phyloP scores from a whole-genome alignment of 2,888 invertebrate species.

The Hypomecis atomaria region DNA sequence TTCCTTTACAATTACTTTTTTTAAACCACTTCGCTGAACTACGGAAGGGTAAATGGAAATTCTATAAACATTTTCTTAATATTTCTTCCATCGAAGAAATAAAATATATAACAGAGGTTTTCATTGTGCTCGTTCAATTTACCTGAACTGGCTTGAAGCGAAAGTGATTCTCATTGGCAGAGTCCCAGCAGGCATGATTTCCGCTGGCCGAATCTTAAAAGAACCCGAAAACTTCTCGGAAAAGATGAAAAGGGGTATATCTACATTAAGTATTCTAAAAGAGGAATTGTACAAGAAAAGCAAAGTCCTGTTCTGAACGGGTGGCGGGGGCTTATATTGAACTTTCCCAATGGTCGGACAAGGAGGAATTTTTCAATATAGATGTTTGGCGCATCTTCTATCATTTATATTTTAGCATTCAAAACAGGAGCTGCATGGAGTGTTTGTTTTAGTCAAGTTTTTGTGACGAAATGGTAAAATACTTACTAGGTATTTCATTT shows the following conservation, averaged over 20 bases:
- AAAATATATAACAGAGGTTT: constrained; percentile 37
- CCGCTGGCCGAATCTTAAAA: constrained; percentile 70
- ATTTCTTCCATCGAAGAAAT: constrained; percentile 37
- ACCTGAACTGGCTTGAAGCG: constrained; percentile 53
- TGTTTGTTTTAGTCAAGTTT: background rate
- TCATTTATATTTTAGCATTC: constrained; percentile 72
- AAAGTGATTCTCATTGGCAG: constrained; percentile 51
- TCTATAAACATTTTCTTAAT: constrained; percentile 38
- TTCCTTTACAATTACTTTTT: constrained; percentile 12
- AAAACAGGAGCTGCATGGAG: constrained; percentile 48
- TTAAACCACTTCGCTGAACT: constrained; percentile 17
- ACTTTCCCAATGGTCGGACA: constrained; percentile 76
- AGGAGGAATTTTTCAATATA: constrained; percentile 77
- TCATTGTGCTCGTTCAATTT: constrained; percentile 50
- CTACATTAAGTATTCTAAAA: constrained; percentile 80
- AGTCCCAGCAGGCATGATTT: constrained; percentile 67
- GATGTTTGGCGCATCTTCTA: constrained; percentile 74
- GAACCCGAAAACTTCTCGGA: constrained; percentile 71
- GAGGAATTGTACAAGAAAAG: constrained; percentile 80
- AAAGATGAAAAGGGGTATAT: constrained; percentile 77
- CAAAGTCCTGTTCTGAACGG: constrained; percentile 80
- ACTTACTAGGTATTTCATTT: too few relatives aligned
- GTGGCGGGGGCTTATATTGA: constrained; percentile 68
- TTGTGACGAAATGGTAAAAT: background rate
- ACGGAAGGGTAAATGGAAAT: constrained; percentile 20